phyloP scores from a whole-genome alignment of 2,797 vertebrate genomes.

The Hippoglossus hippoglossus region DNA sequence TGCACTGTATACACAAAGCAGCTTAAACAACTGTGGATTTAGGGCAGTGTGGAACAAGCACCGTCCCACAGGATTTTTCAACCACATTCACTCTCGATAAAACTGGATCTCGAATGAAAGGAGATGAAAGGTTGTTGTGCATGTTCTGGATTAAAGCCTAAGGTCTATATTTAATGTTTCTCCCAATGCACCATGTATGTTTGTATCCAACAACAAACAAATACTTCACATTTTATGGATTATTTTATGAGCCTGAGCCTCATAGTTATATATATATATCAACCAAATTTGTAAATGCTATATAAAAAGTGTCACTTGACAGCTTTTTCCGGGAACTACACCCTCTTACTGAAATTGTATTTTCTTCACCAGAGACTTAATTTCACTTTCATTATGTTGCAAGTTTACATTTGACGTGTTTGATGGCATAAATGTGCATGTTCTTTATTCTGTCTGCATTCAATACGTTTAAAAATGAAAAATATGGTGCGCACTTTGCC shows the following conservation, averaged over 20 bases:
- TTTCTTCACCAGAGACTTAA: too few species aligned
- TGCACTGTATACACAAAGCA: constrained; percentile 55
- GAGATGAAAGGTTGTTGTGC: constrained; percentile 8
- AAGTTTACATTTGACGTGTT: not conserved
- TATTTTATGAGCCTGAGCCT: too few species aligned
- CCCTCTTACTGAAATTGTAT: too few species aligned
- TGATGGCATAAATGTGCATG: not conserved
- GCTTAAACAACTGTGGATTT: constrained; percentile 55
- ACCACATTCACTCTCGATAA: not conserved
- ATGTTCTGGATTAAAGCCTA: not conserved
- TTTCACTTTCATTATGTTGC: too few species aligned
- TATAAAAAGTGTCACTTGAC: not conserved
- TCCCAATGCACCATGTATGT: too few species aligned
- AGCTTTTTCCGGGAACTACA: not conserved
- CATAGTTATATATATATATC: not conserved
- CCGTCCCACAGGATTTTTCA: not conserved
- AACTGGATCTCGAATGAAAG: constrained; percentile 4
- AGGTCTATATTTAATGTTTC: not conserved
- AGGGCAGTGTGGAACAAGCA: constrained; percentile 42
- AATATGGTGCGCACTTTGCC: not conserved
- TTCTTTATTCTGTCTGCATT: not conserved
- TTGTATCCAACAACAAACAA: too few species aligned
- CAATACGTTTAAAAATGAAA: not conserved
- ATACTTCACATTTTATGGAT: not conserved
- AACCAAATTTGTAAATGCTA: not conserved